Base-by-base conservation (phyloP, 53 echinoderm and acorn worm genomes). In the Temnopleurus reevesii region DNA sequence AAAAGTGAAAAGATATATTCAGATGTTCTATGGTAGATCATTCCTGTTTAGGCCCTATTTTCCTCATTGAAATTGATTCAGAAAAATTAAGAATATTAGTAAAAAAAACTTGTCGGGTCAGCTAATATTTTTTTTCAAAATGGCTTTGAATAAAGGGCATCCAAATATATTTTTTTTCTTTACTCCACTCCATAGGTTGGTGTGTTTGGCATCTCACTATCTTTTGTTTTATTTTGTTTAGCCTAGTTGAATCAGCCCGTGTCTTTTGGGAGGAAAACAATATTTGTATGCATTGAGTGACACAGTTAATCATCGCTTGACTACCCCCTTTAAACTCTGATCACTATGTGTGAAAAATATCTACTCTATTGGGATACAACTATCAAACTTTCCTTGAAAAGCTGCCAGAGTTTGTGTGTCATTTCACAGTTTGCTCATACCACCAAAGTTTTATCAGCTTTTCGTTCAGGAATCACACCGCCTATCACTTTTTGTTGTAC, bases 381-480 rank as follows among this genome's bases (percentile, higher is more conserved):
- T 71, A 41, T 71, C 71, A 71, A 41, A 41, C 10, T 19, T 71
- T 71, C 21, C 71, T 66, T 71, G 71, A 71, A 71, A 71, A 27
- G 13, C 21, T 36, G 71, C 71, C 71, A 71, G 21, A 71, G 21
- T n/a, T 71, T 71, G 21, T 71, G 41, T 71, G 43, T 71, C 43
- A 71, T 49, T 80, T 80, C 46, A 21, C 46, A 21, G 46, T 49
- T 80, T 7, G 80, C 31, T 0, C 28, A 51, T 49, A 53, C 46
- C 47, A 21, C 15, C 5, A 31, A 51, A 49, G 51, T 80, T 80
- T 49, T 49, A 3, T 17, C 51, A 26, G 80, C 53, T 80, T 49
- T 18, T 29, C 46, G 49, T 80, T 26, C 2, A 47, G 46, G 30
- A 49, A 80, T 30, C 46, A 80, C 51, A 38, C 7, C 4, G 27